Percentiles rank a stretch among this genome's conserved stretches.
phyloP scores from a whole-genome alignment of 1,140 invertebrate genomes.

The Pachyrhynchus sulphureomaculatus region DNA sequence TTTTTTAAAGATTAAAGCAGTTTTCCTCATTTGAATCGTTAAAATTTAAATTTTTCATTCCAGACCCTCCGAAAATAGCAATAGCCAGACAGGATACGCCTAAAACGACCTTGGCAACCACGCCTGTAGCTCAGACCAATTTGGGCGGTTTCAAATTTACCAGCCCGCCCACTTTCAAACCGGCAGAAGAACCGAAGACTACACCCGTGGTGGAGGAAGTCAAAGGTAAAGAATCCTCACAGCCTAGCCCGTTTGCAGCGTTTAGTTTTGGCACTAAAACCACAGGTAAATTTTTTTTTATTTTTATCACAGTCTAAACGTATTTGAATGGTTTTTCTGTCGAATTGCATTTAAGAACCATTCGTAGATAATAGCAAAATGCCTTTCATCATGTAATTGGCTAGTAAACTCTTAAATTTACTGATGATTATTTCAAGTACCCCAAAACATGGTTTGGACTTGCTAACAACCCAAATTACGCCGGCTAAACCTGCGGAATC shows the following conservation, averaged over 20 bases:
- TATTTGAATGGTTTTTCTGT: too few relatives aligned
- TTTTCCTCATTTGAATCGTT: too few relatives aligned
- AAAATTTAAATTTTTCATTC: background rate
- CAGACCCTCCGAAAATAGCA: background rate
- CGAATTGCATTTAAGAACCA: too few relatives aligned
- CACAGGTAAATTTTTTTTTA: background rate
- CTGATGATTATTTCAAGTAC: slow-evolving; percentile 45
- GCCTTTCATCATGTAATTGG: too few relatives aligned
- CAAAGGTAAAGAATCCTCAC: slow-evolving; percentile 8
- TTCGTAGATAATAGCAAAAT: too few relatives aligned
- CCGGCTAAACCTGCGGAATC: background rate
- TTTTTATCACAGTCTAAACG: too few relatives aligned
- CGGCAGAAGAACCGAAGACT: slow-evolving; percentile 45
- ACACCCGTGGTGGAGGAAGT: slow-evolving; percentile 42
- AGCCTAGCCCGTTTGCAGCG: slow-evolving; percentile 65
- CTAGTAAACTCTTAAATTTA: too few relatives aligned
- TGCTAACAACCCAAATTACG: slow-evolving; percentile 36
- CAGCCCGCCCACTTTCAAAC: slow-evolving; percentile 61
- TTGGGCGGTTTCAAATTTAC: slow-evolving; percentile 74
- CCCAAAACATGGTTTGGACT: too few relatives aligned
- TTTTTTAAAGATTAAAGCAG: too few relatives aligned
- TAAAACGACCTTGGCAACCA: background rate
- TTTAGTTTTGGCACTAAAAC: slow-evolving; percentile 60
- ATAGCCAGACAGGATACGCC: background rate
- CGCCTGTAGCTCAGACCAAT: slow-evolving; percentile 8